Base-by-base conservation (phyloP, 2,113 vertebrate genomes). In the Brachyhypopomus gauderio region DNA sequence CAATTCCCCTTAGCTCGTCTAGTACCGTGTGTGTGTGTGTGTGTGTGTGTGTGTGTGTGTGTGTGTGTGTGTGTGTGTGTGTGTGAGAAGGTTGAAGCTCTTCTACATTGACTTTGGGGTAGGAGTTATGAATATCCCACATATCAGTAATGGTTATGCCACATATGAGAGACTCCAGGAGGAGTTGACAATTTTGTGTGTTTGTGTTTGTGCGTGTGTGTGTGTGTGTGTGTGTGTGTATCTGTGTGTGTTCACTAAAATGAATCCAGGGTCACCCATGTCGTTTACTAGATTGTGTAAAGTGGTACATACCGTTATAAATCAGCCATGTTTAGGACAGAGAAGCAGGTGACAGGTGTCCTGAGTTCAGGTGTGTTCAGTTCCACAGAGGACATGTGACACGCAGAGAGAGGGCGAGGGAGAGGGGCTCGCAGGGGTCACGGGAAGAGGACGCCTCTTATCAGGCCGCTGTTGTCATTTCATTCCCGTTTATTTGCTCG, bases 1-100 rank as follows among this genome's bases (percentile, higher is more conserved):
- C 80, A 81, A 86, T 88, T 86, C 74, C 76, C 73, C 75, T 72
- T 84, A 58, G 41, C 63, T 75, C 16, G 63, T 52, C 8, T 52
- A 34, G 41, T 52, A 52, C 36, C 30, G 5, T 27, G 71, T 78
- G 66, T 45, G 73, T 72, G 48, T 45, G 73, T 77, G 69, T 27
- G 64, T 71, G 72, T 78, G 79, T 77, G 83, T 70, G 69, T 81
- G 77, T 77, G 38, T 77, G 30, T 52, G 77, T 30, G 30, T 30
- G 30, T 30, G 30, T n/a, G n/a, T n/a, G 79, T 77, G 83, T 70
- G 69, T 81, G 77, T 77, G 38, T 77, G 30, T 52, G 77, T 30
- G 30, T 30, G 30, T 30, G 30, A 30, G 30, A 56, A 63, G 45
- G 70, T 69, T 62, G 25, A 5, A 38, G 72, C 36, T 48, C 41